Base-by-base conservation (phyloP, 2,113 vertebrate genomes). In the Hydropotes inermis region DNA sequence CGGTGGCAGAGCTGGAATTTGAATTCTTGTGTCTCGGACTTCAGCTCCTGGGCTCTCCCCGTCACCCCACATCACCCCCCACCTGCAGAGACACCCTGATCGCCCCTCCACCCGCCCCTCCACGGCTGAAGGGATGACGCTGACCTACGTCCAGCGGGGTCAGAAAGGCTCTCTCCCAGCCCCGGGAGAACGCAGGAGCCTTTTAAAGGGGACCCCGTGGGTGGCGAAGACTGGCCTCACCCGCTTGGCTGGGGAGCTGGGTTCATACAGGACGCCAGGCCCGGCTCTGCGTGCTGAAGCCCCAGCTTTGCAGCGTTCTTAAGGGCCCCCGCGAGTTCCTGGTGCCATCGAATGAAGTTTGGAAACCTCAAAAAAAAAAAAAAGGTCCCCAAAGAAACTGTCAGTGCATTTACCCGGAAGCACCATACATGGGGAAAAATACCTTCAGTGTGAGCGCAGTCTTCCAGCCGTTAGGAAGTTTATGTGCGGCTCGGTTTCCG, bases 341-440 rank as follows among this genome's bases (percentile, higher is more conserved):
- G 39, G 87, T 98, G 98, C 96, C 50, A n/a, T 98, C 55, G 84
- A 95, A 97, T 98, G 98, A 98, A 98, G 97, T 98, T 98, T 97
- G 98, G 98, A 94, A 98, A 99, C 98, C 97, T 98, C 97, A 98
- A 93, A 96, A 28, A 95, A 97, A 95, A 97, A 98, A 5, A 97
- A 97, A 98, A 98, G 2, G 98, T 99, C 98, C 93, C 45, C 25
- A 98, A 98, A 98, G 97, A 98, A 98, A 95, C 98, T 98, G 99
- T 99, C 98, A 99, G 99, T 99, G 97, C 98, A 93, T 98, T 99
- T 98, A 98, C 96, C 98, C 93, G 23, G 96, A 96, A 97, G 93
- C 9, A 76, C 95, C 96, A 95, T 36, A 94, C 90, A 97, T 89
- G 96, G 96, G 96, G 97, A 98, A 98, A 70, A 98, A 91, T 91